Percentiles rank a stretch among this genome's conserved stretches.
phyloP scores from a whole-genome alignment of 2,113 vertebrate genomes.

The Gorilla gorilla region DNA sequence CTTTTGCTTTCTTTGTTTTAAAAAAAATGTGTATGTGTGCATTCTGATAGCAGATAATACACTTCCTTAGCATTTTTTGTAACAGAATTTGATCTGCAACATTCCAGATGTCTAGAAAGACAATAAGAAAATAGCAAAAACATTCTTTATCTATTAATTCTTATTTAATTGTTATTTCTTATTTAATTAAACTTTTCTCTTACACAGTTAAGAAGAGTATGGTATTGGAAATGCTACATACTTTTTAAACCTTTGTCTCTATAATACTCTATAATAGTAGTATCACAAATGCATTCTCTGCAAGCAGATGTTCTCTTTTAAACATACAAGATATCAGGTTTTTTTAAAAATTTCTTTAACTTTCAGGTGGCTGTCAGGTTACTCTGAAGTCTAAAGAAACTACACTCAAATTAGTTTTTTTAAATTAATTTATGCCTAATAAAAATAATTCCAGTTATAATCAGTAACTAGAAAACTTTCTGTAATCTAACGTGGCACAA shows the following conservation, averaged over 20 bases:
- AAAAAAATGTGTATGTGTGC: neutral
- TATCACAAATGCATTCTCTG: neutral
- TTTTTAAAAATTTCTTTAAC: neutral
- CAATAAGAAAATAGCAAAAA: neutral
- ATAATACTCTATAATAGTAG: neutral
- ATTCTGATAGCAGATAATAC: neutral
- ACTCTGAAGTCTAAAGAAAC: neutral
- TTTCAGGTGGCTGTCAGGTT: neutral
- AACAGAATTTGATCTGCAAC: neutral
- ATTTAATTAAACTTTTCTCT: conserved; percentile 2
- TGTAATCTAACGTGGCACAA: neutral
- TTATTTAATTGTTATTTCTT: conserved; percentile 26
- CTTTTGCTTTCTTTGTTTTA: neutral
- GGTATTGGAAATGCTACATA: neutral
- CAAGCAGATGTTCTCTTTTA: neutral
- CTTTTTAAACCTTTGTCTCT: neutral
- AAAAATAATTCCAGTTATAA: neutral
- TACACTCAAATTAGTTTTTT: neutral
- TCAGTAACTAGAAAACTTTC: neutral
- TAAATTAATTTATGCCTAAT: neutral
- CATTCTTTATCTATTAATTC: neutral
- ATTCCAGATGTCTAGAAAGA: neutral
- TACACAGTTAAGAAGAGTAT: neutral
- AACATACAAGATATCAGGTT: neutral
- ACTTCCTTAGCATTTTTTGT: neutral